These are phyloP conservation scores for Thymelicus acteon DNA, from an alignment of 2,888 invertebrate species.

Conservation along the genomic window DNA sequence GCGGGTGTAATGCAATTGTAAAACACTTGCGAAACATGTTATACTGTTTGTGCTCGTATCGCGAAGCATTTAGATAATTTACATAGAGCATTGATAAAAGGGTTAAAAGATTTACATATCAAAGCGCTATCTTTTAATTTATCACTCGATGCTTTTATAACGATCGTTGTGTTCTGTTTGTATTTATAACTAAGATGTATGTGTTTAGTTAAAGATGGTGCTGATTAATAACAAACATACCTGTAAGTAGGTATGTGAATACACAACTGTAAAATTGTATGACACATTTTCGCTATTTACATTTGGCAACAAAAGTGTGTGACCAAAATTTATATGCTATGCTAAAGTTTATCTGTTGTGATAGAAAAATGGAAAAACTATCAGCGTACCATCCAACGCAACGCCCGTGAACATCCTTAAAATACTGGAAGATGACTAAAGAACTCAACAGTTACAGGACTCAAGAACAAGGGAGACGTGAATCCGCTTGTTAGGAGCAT, in stretches of 20 bases:
- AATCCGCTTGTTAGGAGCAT: no score
- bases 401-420: background rate
- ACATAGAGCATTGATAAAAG: constrained; percentile 14
- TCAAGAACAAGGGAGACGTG: no score
- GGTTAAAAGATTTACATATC: background rate
- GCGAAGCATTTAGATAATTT: constrained; percentile 20
- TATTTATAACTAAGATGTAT: constrained; percentile 1
- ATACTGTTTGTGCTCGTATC: constrained; percentile 8
- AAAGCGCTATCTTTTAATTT: constrained; percentile 13
- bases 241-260: no score
- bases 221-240: background rate
- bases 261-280: constrained; percentile 1
- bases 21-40: constrained; percentile 20
- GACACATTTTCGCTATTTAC: background rate
- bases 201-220: background rate
- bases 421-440: no score
- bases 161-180: constrained; percentile 4
- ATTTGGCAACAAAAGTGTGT: background rate
- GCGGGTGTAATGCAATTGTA: constrained; percentile 10
- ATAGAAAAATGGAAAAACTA: no score
- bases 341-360: background rate
- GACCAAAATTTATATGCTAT: background rate
- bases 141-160: background rate
- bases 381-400: no score
- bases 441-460: no score